These are phyloP conservation scores for Crotalus tigris DNA, from an alignment of 2,113 vertebrate species.

Conservation along the genomic window DNA sequence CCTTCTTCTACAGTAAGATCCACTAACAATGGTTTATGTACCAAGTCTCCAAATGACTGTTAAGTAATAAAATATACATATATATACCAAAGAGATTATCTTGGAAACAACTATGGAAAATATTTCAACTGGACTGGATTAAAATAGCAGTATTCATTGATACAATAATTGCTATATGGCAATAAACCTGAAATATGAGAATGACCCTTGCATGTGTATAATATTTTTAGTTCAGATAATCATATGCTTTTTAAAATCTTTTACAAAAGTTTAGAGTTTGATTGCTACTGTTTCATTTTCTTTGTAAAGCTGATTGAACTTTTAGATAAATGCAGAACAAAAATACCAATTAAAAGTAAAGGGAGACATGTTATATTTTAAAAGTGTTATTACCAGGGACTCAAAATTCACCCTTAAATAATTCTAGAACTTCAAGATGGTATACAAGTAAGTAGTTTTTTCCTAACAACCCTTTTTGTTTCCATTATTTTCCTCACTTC, in stretches of 20 bases:
- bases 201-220: not conserved
- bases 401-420: not conserved
- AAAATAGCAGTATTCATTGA: not conserved
- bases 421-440: not conserved
- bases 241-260: not conserved
- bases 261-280: not conserved
- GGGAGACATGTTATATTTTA: not conserved
- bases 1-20: conserved; percentile 97
- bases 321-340: not conserved
- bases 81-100: not conserved
- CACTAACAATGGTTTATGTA: conserved; percentile 94
- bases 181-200: not conserved
- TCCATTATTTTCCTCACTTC: not conserved
- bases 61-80: conserved; percentile 27
- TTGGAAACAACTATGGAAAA: not conserved
- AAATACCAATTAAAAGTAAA: not conserved
- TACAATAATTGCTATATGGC: not conserved
- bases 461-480: not conserved
- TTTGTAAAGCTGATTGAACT: not conserved
- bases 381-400: not conserved
- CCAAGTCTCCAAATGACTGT: conserved; percentile 92
- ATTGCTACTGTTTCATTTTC: not conserved
- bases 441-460: not conserved
- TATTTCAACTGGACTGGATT: not conserved
- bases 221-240: not conserved